Conservation (phyloP, 1,140 invertebrate genomes). For the Triops cancriformis region DNA sequence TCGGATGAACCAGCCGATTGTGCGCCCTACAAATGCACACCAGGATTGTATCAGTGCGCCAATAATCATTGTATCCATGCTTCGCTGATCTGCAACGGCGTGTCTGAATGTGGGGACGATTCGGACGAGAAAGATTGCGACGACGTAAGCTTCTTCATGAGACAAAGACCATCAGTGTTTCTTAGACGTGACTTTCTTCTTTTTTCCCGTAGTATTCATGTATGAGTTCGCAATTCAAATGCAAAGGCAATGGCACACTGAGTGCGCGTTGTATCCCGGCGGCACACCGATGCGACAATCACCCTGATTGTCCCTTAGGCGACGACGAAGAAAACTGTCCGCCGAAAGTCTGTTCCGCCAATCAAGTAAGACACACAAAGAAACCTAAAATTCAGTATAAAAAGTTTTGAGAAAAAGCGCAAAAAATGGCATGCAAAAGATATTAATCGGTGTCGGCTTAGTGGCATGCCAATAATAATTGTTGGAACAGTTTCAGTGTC, state of each 20-base stretch:
- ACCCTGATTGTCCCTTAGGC: constrained; percentile 41
- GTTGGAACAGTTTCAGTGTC: constrained; percentile 52
- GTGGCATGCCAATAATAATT: too few species aligned
- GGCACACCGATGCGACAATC: constrained; percentile 42
- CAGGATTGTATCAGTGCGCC: constrained; percentile 68
- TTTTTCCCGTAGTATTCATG: constrained; percentile 41
- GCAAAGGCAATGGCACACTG: constrained; percentile 37
- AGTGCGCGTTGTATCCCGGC: constrained; percentile 43
- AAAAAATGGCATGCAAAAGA: neutral
- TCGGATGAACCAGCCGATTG: constrained; percentile 63
- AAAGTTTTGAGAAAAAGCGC: neutral
- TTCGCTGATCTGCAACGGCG: constrained; percentile 50
- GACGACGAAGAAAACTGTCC: constrained; percentile 62
- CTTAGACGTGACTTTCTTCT: neutral
- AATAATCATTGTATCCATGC: constrained; percentile 58
- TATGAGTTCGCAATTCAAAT: constrained; percentile 46
- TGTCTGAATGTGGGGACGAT: constrained; percentile 44
- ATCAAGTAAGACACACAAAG: constrained; percentile 42
- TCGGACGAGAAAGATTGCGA: constrained; percentile 48
- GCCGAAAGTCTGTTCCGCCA: constrained; percentile 49
- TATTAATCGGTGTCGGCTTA: constrained; percentile 22
- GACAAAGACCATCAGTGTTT: neutral
- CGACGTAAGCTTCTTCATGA: constrained; percentile 37
- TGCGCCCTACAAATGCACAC: constrained; percentile 56
- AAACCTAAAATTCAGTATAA: neutral